These are phyloP conservation scores for Cynodonichthys magdalenae DNA, from an alignment of 2,797 vertebrate genomes.

Conservation along the genomic window DNA sequence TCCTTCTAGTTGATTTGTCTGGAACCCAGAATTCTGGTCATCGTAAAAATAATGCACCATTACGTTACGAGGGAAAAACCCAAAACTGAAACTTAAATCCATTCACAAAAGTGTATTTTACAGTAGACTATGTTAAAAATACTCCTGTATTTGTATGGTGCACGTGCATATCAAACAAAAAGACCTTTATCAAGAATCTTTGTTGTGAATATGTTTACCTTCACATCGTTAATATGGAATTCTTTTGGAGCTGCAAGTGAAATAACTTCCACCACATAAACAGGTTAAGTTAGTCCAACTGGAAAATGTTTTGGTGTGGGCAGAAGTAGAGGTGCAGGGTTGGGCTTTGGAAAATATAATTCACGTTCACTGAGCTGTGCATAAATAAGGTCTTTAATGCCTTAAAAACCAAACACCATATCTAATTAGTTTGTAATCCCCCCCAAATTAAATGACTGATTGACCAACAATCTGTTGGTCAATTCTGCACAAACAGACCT, in stretches of 20 bases:
- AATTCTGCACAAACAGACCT: not conserved
- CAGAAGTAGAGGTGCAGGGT: not conserved
- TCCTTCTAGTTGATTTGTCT: too few relatives aligned
- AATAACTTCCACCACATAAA: constrained; percentile 7
- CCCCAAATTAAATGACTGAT: not conserved
- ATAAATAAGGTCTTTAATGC: not conserved
- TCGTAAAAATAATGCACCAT: too few relatives aligned
- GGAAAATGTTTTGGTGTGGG: not conserved
- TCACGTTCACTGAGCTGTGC: not conserved
- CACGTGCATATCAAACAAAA: too few relatives aligned
- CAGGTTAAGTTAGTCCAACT: constrained; percentile 2
- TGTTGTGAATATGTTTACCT: too few relatives aligned
- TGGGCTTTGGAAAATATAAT: constrained; percentile 2
- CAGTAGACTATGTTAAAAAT: too few relatives aligned
- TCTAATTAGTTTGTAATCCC: not conserved
- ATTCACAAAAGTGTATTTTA: too few relatives aligned
- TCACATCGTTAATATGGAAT: constrained; percentile 2
- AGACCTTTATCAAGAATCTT: too few relatives aligned
- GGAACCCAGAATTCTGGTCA: too few relatives aligned
- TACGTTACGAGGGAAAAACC: too few relatives aligned
- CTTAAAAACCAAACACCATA: not conserved
- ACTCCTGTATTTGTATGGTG: too few relatives aligned
- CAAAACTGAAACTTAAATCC: too few relatives aligned
- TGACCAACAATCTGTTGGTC: too few relatives aligned
- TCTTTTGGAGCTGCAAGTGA: constrained; percentile 2